phyloP scores from a whole-genome alignment of 2,888 invertebrate genomes.

The Eretmocerus hayati region DNA sequence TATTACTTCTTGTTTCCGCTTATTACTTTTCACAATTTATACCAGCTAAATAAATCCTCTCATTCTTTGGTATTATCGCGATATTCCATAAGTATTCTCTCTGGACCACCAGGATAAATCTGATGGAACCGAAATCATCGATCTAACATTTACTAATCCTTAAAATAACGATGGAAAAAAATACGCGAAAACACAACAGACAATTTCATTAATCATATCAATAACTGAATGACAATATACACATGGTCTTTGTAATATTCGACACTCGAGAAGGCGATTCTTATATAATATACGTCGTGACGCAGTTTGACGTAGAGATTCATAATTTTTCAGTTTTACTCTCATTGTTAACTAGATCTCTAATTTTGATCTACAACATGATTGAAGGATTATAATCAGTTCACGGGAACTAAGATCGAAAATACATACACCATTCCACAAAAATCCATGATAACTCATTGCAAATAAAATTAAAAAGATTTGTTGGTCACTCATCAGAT shows the following conservation, averaged over 20 bases:
- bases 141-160: slow-evolving; percentile 13
- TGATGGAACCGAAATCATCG: slow-evolving; percentile 7
- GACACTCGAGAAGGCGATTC: slow-evolving; percentile 24
- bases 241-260: slow-evolving; percentile 22
- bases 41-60: slow-evolving; percentile 9
- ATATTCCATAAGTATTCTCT: slow-evolving; percentile 6
- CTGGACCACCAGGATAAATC: slow-evolving; percentile 18
- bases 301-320: slow-evolving; percentile 19
- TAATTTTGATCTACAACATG: too few relatives aligned
- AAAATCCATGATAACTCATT: too few relatives aligned
- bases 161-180: slow-evolving; percentile 16
- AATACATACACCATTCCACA: too few relatives aligned
- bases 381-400: too few relatives aligned
- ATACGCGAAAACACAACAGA: slow-evolving; percentile 16
- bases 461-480: too few relatives aligned
- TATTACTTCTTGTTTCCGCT: slow-evolving; percentile 1
- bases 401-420: too few relatives aligned
- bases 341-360: too few relatives aligned
- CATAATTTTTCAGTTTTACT: too few relatives aligned
- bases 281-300: slow-evolving; percentile 21
- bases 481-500: too few relatives aligned
- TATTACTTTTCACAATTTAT: slow-evolving; percentile 11
- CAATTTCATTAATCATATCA: slow-evolving; percentile 15
- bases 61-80: slow-evolving; percentile 22
- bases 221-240: slow-evolving; percentile 19